phyloP scores from a whole-genome alignment of 1,140 invertebrate species.

The Hylaeus anthracinus region DNA sequence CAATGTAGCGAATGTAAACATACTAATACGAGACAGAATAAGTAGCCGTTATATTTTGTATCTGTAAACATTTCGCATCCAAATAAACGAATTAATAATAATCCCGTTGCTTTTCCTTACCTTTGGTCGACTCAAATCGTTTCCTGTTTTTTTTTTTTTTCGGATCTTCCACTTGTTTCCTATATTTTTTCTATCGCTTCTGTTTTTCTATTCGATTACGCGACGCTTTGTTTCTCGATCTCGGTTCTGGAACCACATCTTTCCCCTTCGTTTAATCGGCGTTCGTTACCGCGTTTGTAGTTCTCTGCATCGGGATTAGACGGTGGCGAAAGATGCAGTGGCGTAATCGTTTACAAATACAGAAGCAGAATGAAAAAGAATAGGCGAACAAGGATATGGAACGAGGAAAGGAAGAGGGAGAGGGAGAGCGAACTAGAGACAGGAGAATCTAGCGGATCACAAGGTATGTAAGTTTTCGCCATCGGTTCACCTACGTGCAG shows the following conservation, averaged over 20 bases:
- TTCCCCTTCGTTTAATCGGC: background rate
- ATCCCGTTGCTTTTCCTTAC: too few relatives aligned
- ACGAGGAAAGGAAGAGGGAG: background rate
- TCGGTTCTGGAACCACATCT: background rate
- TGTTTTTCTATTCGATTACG: background rate
- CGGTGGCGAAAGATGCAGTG: conserved; percentile 9
- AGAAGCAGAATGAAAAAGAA: conserved; percentile 9
- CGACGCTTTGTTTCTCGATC: background rate
- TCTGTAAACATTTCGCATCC: too few relatives aligned
- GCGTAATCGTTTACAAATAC: conserved; percentile 12
- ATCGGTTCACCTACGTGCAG: background rate
- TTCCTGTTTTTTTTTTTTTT: background rate
- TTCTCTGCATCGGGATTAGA: background rate
- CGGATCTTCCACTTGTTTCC: too few relatives aligned
- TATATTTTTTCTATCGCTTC: too few relatives aligned
- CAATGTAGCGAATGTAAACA: too few relatives aligned
- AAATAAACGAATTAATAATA: too few relatives aligned
- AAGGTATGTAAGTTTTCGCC: background rate
- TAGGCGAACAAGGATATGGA: background rate
- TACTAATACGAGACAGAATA: too few relatives aligned
- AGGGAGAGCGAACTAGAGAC: background rate
- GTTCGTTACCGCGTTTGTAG: background rate
- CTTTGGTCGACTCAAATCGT: background rate
- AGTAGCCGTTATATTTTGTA: too few relatives aligned
- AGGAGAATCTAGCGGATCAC: background rate